Conservation (phyloP, 2,113 vertebrate species). For the Peromyscus leucopus region DNA sequence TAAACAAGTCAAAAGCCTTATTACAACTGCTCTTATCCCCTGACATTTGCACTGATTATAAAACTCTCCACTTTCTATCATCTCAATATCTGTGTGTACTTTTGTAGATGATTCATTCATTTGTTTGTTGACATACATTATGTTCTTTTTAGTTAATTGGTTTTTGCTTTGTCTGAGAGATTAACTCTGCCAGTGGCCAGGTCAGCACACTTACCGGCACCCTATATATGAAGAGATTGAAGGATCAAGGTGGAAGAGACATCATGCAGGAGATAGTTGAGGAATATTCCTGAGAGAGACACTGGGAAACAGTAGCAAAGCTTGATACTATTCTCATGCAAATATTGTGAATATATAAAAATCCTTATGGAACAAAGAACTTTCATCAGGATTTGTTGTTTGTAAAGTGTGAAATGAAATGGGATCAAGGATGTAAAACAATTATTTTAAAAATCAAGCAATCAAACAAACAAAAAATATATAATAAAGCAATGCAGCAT, state of each 20-base stretch:
- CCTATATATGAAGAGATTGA: background rate
- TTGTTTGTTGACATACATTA: background rate
- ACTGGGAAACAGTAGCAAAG: background rate
- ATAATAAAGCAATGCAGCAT: background rate
- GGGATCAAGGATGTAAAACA: background rate
- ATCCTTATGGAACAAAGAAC: background rate
- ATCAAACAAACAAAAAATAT: background rate
- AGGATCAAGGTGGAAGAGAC: background rate
- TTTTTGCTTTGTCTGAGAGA: background rate
- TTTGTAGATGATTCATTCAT: background rate
- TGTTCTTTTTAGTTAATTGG: background rate
- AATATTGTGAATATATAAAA: background rate
- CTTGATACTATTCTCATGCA: background rate
- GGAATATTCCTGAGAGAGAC: background rate
- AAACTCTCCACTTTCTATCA: background rate
- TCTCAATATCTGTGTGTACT: background rate
- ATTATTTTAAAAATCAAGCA: background rate
- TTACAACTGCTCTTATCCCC: background rate
- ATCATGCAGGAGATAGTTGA: background rate
- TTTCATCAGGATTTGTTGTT: background rate
- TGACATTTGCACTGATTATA: background rate
- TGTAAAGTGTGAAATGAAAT: background rate
- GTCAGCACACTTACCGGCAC: background rate
- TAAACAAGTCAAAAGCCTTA: background rate
- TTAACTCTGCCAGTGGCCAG: background rate